Percentiles rank a stretch among this genome's conserved stretches.
Evolutionary conservation across 2,797 vertebrate genomes (phyloP).

Genomic region (Muscicapa comitata): DNA sequence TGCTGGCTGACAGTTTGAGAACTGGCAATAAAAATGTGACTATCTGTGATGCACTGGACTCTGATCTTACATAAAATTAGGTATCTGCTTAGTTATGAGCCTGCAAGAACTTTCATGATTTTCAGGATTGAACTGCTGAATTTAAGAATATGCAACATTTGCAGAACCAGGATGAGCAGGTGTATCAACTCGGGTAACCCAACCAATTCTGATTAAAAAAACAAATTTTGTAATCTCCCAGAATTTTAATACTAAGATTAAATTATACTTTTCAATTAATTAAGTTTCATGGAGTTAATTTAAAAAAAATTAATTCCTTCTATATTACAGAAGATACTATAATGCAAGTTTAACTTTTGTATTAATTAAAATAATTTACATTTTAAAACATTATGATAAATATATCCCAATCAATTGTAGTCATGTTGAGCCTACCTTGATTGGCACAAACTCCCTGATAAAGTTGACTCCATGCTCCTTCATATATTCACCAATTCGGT

Average conservation of each 20-base stretch:
- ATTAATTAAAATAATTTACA: neutral
- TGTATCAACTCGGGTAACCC: neutral
- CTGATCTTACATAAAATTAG: neutral
- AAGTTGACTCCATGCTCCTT: conserved; percentile 79
- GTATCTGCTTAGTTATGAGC: neutral
- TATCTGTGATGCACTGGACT: neutral
- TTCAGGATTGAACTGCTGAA: neutral
- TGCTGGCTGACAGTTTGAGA: neutral
- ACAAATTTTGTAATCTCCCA: neutral
- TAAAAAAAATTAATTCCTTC: neutral
- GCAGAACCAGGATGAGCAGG: neutral
- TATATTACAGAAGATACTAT: neutral
- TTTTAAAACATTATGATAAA: neutral
- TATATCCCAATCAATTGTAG: neutral
- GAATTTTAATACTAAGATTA: neutral
- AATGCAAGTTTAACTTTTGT: neutral
- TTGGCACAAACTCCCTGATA: conserved; percentile 73
- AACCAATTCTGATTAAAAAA: neutral
- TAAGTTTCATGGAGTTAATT: neutral
- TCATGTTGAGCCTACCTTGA: conserved; percentile 71
- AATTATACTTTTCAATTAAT: neutral
- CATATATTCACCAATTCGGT: conserved; percentile 82
- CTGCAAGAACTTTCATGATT: neutral
- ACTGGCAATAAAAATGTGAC: neutral
- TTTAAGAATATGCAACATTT: neutral